Conservation (phyloP, 2,113 vertebrate species). For the Lamprologus sp. region DNA sequence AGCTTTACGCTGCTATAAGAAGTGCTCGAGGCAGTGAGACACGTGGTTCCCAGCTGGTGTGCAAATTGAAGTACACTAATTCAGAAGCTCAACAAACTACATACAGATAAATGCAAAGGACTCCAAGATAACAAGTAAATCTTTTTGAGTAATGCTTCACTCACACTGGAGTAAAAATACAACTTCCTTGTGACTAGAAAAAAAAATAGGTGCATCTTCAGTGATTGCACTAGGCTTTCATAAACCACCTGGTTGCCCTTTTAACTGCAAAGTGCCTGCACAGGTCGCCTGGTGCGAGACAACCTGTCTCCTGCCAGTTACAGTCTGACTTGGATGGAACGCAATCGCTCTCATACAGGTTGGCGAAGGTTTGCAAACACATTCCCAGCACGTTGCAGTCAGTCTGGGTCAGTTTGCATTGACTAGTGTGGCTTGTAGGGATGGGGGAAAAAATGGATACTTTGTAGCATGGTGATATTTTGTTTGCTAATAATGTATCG, state of each 20-base stretch:
- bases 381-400: background rate
- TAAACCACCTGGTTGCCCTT: background rate
- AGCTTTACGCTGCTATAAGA: background rate
- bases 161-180: background rate
- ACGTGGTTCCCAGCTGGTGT: background rate
- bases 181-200: background rate
- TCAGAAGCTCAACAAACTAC: background rate
- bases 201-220: background rate
- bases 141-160: background rate
- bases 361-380: background rate
- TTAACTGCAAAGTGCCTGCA: background rate
- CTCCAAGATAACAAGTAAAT: background rate
- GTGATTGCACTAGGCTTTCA: rapidly evolving
- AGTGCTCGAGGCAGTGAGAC: background rate
- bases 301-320: rapidly evolving
- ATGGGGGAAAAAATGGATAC: too few relatives aligned
- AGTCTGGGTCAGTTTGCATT: background rate
- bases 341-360: background rate
- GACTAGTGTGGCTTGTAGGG: background rate
- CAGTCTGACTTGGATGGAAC: background rate
- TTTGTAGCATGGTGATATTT: too few relatives aligned
- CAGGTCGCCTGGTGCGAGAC: background rate
- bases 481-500: too few relatives aligned
- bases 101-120: background rate
- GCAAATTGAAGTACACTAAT: background rate